Base-by-base conservation (phyloP, 2,113 vertebrate species). In the Austrofundulus limnaeus region DNA sequence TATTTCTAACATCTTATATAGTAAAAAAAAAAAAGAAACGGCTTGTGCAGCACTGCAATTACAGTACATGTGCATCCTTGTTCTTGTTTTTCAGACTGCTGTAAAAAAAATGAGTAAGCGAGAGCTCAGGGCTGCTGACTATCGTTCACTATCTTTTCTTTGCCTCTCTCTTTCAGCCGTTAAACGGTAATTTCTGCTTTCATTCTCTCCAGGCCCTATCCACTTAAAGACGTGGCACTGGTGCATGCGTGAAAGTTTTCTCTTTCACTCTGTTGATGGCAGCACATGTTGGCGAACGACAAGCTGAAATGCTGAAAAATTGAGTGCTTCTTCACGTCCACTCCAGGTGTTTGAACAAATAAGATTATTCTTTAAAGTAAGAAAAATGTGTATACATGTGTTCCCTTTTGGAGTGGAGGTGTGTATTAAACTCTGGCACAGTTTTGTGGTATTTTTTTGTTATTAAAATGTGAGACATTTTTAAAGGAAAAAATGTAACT, bases 151-250 rank as follows among this genome's bases (percentile, higher is more conserved):
- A 66, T 85, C 77, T 80, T 70, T 39, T 62, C 63, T 46, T 49
- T 25, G 39, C 63, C 45, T 25, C 73, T 68, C 73, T 68, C 67
- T 43, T 61, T 81, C 80, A 84, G 57, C 70, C 72, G 78, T 84
- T 83, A 83, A 75, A 43, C 66, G 66, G 42, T 83, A 84, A 87
- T 83, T 83, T 84, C 61, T 88, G 74, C 85, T 64, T 81, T 70
- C 54, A 69, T 66, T 31, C 59, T 82, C 59, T 72, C 58, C 47
- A 78, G 80, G 75, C 64, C 59, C 59, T 11, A 1, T 17, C 10
- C 31, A 70, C 64, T 66, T 37, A 61, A 61, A 77, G 71, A 67
- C 17, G 15, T 11, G 9, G 42, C 60, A 25, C 11, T 54, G 69
- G 55, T 16, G 52, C 11, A 34, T 39, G 56, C 21, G 15, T 17